phyloP scores from a whole-genome alignment of 2,888 invertebrate genomes.

The Cheilosia scutellata region DNA sequence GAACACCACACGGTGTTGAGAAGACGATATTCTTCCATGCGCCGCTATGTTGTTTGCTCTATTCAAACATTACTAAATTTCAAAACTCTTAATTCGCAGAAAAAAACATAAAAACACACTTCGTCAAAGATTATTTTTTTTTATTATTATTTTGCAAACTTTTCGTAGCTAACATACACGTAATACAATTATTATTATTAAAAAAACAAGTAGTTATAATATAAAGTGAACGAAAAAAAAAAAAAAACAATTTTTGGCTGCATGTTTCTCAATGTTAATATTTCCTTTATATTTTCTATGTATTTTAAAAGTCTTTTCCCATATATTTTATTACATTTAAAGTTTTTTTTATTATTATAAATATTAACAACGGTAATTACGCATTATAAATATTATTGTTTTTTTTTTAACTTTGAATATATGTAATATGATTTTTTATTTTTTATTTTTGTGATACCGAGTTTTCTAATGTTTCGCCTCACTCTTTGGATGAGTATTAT shows the following conservation, averaged over 20 bases:
- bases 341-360: slow-evolving; percentile 50
- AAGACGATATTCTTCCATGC: slow-evolving; percentile 4
- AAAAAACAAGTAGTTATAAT: slow-evolving; percentile 63
- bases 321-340: slow-evolving; percentile 56
- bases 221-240: slow-evolving; percentile 51
- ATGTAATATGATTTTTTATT: slow-evolving; percentile 76
- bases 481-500: slow-evolving; percentile 78
- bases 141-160: slow-evolving; percentile 57
- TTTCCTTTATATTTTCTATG: slow-evolving; percentile 76
- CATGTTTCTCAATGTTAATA: slow-evolving; percentile 84
- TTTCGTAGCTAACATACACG: slow-evolving; percentile 74
- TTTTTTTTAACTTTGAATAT: slow-evolving; percentile 79
- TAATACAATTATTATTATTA: slow-evolving; percentile 71
- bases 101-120: slow-evolving; percentile 65
- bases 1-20: slow-evolving; percentile 27
- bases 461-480: slow-evolving; percentile 85
- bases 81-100: slow-evolving; percentile 21
- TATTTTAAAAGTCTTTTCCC: slow-evolving; percentile 74
- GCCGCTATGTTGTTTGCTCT: slow-evolving; percentile 36
- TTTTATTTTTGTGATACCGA: slow-evolving; percentile 83
- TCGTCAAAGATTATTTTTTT: slow-evolving; percentile 65
- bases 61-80: not conserved
- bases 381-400: slow-evolving; percentile 79
- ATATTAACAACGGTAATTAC: slow-evolving; percentile 61
- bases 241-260: slow-evolving; percentile 77